Evolutionary conservation across 2,797 vertebrate genomes (phyloP).

Genomic region (Typhlichthys eigenmanni): DNA sequence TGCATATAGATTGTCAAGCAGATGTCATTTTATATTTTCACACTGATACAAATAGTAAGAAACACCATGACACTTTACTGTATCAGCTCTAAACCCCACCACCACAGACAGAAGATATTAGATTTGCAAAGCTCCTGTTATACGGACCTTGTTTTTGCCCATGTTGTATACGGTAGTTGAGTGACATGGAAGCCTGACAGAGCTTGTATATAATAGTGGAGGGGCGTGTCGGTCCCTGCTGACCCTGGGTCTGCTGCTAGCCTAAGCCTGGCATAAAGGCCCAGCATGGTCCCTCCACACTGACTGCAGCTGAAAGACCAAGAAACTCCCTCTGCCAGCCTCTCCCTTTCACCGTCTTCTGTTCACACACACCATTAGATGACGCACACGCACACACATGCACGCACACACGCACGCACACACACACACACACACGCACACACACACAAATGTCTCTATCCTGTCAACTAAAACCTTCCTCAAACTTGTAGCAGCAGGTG

Average conservation of each 20-base stretch:
- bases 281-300: constrained; percentile 62
- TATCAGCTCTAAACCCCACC: no score
- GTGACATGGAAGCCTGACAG: background rate
- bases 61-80: no score
- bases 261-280: constrained; percentile 66
- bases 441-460: constrained; percentile 37
- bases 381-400: background rate
- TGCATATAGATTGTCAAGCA: no score
- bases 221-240: constrained; percentile 57
- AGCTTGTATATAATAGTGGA: constrained; percentile 50
- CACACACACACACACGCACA: constrained; percentile 25
- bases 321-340: constrained; percentile 57
- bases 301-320: constrained; percentile 44
- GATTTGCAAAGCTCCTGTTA: no score
- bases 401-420: background rate
- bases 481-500: constrained; percentile 67
- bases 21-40: no score
- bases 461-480: constrained; percentile 45
- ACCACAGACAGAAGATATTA: no score
- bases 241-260: constrained; percentile 56
- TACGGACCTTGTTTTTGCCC: no score
- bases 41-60: no score
- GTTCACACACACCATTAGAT: constrained; percentile 1
- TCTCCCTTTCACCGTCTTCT: constrained; percentile 58
- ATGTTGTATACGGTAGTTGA: no score